Conservation (phyloP, 2,888 invertebrate species). For the Chloroclysta siterata region DNA sequence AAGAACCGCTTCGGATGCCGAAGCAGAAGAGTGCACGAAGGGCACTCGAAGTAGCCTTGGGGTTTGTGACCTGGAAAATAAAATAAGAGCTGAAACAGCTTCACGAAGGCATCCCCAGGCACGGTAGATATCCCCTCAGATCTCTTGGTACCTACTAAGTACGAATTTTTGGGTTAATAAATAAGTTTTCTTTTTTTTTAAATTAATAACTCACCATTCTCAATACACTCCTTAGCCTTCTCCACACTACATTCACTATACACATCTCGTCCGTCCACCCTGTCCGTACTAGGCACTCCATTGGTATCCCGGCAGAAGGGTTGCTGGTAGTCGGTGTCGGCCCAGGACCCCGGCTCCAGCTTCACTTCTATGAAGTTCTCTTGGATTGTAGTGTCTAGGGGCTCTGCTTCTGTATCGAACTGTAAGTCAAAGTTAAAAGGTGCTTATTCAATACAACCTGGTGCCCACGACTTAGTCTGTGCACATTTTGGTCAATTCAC, state of each 20-base stretch:
- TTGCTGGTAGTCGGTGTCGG: constrained; percentile 46
- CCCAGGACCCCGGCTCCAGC: constrained; percentile 52
- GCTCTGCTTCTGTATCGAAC: constrained; percentile 6
- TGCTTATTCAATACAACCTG: not conserved
- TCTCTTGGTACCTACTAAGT: too few species aligned
- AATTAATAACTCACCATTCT: constrained; percentile 64
- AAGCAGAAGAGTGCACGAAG: constrained; percentile 64
- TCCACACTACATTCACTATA: constrained; percentile 57
- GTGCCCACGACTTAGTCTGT: too few species aligned
- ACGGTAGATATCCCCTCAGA: too few species aligned
- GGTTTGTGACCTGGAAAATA: constrained; percentile 47
- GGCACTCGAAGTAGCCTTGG: constrained; percentile 63
- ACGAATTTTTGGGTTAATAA: too few species aligned
- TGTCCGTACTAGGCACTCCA: constrained; percentile 53
- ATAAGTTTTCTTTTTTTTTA: constrained; percentile 3
- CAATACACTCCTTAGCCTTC: constrained; percentile 55
- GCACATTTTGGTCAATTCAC: too few species aligned
- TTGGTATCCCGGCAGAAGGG: constrained; percentile 64
- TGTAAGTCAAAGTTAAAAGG: constrained; percentile 3
- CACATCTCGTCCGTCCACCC: constrained; percentile 47
- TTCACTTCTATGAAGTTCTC: constrained; percentile 49
- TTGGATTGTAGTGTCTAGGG: not conserved
- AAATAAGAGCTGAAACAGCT: too few species aligned
- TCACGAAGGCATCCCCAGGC: too few species aligned
- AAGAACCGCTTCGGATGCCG: constrained; percentile 72